Base-by-base conservation (phyloP, 2,797 vertebrate species). In the Crocidura indochinensis region DNA sequence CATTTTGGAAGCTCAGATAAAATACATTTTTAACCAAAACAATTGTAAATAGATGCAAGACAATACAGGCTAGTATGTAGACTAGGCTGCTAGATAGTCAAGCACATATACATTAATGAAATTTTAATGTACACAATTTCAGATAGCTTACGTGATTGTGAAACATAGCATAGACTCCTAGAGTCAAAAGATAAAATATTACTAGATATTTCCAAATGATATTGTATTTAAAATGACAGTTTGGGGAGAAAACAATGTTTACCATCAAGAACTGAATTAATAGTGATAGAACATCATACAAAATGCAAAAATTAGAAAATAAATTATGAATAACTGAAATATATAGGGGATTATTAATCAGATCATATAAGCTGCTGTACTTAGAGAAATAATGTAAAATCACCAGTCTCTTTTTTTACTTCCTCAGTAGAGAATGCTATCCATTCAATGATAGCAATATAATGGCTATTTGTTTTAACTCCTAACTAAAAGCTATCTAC, bases 141-240 rank as follows among this genome's bases (percentile, higher is more conserved):
- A 60, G 46, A 84, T 51, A 20, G 29, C 26, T 24, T 68, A 11
- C 65, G 22, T 56, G 49, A 20, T n/a, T 89, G 3, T 88, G 31
- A 77, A 56, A 85, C 27, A 56, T n/a, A 86, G 38, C 5, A 17
- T 46, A 38, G 29, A 56, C 26, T 15, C 20, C 0, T 89, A 49
- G 10, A 56, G 3, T 3, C n/a, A 49, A 53, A 10, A 76, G 22
- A 84, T 71, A 68, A 87, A 68, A 74, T 31, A 88, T 44, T 44
- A 1, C 51, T 73, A 49, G 1, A 1, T 51, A 53, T 91, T 73
- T 10, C 22, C 26, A 78, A 75, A 85, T 74, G 10, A 71, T 17
- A 64, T 47, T 49, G 14, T 56, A 38, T 67, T 68, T 87, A 76
- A 82, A 86, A 26, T 71, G 44, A 79, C 74, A 87, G 2, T 11